These are phyloP conservation scores for Hoplodrina ambigua DNA, from an alignment of 2,888 invertebrate species.

Conservation along the genomic window DNA sequence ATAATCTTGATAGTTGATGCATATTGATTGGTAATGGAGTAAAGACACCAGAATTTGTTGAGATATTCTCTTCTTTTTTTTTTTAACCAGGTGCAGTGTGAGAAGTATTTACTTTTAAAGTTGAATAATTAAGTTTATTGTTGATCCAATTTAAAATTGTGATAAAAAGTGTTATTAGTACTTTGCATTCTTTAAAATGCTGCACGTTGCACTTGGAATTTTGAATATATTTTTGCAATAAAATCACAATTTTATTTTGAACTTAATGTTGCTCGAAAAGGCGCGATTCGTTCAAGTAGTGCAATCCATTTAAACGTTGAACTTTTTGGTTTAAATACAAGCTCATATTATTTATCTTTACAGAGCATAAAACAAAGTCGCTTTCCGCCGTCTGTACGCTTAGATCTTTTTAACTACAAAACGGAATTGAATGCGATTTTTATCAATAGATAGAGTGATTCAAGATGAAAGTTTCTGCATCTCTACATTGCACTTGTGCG, in stretches of 20 bases:
- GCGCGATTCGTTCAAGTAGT: conserved; percentile 1
- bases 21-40: conserved; percentile 62
- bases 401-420: no score
- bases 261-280: background rate
- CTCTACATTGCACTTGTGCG: no score
- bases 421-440: no score
- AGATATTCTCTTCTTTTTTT: conserved; percentile 8
- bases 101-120: conserved; percentile 21
- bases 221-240: conserved; percentile 1
- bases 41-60: conserved; percentile 37
- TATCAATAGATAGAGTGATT: no score
- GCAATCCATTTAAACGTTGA: background rate
- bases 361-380: no score
- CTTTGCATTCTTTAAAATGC: conserved; percentile 22
- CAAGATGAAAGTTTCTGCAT: no score
- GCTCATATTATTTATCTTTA: background rate
- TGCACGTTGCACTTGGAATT: background rate
- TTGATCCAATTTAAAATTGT: background rate
- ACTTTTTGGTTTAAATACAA: background rate
- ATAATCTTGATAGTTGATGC: conserved; percentile 60
- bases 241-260: background rate
- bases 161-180: conserved; percentile 19
- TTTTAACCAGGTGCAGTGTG: conserved; percentile 19
- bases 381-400: no score
- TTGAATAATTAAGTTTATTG: background rate